phyloP scores from a whole-genome alignment of 2,888 invertebrate genomes.

The Dynastes tityus region DNA sequence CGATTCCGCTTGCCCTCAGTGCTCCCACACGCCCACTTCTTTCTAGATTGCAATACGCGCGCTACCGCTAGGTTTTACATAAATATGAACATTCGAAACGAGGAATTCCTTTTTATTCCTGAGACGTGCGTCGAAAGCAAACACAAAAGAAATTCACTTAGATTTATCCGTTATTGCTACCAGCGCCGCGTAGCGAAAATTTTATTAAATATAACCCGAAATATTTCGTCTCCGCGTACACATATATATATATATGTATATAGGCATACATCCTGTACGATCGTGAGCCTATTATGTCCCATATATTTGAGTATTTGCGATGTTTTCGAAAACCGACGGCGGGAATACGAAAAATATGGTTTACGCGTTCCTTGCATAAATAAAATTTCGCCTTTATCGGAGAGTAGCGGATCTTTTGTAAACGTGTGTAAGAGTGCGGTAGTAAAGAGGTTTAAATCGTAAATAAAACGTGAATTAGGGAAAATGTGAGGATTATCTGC shows the following conservation, averaged over 20 bases:
- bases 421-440: background rate
- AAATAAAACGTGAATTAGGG: background rate
- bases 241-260: conserved; percentile 5
- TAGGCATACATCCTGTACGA: background rate
- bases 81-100: conserved; percentile 61
- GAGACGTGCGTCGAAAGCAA: conserved; percentile 61
- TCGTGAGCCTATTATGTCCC: background rate
- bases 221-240: conserved; percentile 5
- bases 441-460: conserved; percentile 2
- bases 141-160: conserved; percentile 59
- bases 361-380: conserved; percentile 5
- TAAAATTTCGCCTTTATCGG: background rate
- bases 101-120: conserved; percentile 61
- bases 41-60: conserved; percentile 54
- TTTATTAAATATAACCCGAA: conserved; percentile 41
- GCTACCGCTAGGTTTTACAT: conserved; percentile 60
- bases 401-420: background rate
- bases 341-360: conserved; percentile 31
- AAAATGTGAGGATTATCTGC: background rate
- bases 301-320: conserved; percentile 5
- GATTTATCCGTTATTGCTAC: conserved; percentile 52
- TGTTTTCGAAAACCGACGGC: conserved; percentile 9
- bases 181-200: conserved; percentile 26
- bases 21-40: conserved; percentile 1
- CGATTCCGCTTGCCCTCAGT: conserved; percentile 28